Evolutionary conservation across 2,113 vertebrate genomes (phyloP), one percentile per base, ranked within the genome.

Genomic region (Vombatus ursinus): DNA sequence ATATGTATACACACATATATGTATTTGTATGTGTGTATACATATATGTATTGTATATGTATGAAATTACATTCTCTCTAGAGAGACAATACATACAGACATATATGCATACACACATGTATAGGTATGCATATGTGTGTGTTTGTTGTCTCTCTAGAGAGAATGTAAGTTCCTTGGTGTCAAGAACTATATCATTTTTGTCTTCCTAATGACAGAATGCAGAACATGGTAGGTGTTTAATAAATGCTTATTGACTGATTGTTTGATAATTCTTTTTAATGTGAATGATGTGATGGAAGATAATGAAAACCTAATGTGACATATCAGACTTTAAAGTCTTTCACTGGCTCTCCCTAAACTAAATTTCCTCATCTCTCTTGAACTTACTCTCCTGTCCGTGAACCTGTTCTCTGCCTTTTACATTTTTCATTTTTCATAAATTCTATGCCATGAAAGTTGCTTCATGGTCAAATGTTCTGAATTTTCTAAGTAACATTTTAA

Each of bases 401-500:
- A 93, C 93, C 77, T 94, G 22, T 23, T 84, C 23, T 7, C 37
- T 0, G 51, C 0, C 0, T 47, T 68, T 50, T 61, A 91, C 47
- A 93, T 16, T 93, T 48, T 84, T 84, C 31, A 19, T 77, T 11
- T 84, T 77, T 77, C 68, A 22, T 84, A 84, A 44, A 84, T 84
- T 44, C 16, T 44, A n/a, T 84, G 68, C 14, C 37, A 8, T 90
- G 52, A 93, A 95, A 92, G 93, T 2, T 3, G 68, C 54, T 57
- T 6, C 89, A 31, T 14, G 52, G 12, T 5, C n/a, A 92, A 94
- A 95, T 95, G 3, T 5, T 90, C 92, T 92, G 9, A 49, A 11
- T 51, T 93, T 47, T 92, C 95, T 93, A 90, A 96, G 48, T 90
- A 96, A 22, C 5, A 84, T 84, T 28, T 96, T 49, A 84, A 68